Evolutionary conservation across 2,797 vertebrate species (phyloP).

Genomic region (Allobates femoralis): DNA sequence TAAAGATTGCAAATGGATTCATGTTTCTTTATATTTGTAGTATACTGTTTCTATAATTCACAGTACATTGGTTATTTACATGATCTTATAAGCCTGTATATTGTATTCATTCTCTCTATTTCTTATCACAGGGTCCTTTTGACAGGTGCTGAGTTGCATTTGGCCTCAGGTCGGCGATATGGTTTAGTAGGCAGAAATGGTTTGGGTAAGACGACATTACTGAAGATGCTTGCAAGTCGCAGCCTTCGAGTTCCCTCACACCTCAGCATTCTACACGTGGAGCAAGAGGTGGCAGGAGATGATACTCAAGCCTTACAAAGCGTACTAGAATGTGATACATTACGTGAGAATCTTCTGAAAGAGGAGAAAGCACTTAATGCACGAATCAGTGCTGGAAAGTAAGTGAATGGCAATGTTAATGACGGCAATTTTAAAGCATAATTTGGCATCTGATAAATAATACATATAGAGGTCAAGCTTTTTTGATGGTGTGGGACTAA

Average conservation of each 20-base stretch:
- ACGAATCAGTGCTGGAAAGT: constrained; percentile 85
- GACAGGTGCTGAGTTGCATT: constrained; percentile 88
- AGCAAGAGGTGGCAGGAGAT: constrained; percentile 95
- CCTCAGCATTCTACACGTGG: constrained; percentile 94
- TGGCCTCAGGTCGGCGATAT: constrained; percentile 88
- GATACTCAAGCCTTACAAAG: constrained; percentile 89
- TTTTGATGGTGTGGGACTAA: no score
- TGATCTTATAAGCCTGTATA: background rate
- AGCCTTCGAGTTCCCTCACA: constrained; percentile 89
- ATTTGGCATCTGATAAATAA: background rate
- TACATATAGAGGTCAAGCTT: no score
- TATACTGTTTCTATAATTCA: background rate
- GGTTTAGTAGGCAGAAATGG: constrained; percentile 94
- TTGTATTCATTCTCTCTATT: background rate
- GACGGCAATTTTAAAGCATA: background rate
- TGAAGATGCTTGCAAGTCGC: constrained; percentile 94
- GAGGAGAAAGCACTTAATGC: constrained; percentile 84
- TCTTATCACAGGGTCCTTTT: constrained; percentile 82
- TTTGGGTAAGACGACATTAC: constrained; percentile 91
- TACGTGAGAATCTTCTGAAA: constrained; percentile 83
- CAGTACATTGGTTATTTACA: background rate
- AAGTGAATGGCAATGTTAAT: constrained; percentile 64
- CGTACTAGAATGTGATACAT: constrained; percentile 88
- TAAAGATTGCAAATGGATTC: background rate
- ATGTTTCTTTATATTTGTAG: background rate